These are phyloP conservation scores for Tuberolachnus salignus DNA, from an alignment of 2,888 invertebrate genomes.

Conservation along the genomic window DNA sequence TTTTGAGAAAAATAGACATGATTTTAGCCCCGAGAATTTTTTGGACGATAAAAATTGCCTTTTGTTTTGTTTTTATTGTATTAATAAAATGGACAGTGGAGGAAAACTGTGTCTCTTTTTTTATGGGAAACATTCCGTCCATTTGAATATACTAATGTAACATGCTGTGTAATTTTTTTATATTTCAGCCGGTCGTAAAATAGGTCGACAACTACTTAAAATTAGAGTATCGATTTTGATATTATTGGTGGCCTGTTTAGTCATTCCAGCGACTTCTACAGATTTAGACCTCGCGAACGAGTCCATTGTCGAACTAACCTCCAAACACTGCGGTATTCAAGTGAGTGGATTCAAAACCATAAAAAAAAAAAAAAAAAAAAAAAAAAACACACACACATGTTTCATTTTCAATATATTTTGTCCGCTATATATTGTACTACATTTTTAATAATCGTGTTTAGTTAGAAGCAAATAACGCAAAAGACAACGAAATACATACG, in stretches of 20 bases:
- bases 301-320: conserved; percentile 12
- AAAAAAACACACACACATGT: background rate
- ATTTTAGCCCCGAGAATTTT: too few relatives aligned
- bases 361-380: too few relatives aligned
- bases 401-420: background rate
- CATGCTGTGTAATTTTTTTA: too few relatives aligned
- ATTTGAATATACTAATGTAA: too few relatives aligned
- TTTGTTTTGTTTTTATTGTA: too few relatives aligned
- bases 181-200: conserved; percentile 44
- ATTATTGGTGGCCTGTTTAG: conserved; percentile 18
- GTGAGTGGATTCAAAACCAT: conserved; percentile 3
- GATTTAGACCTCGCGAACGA: conserved; percentile 14
- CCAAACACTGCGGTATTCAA: conserved; percentile 20
- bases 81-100: too few relatives aligned
- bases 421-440: background rate
- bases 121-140: too few relatives aligned
- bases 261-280: conserved; percentile 5
- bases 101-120: too few relatives aligned
- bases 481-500: background rate
- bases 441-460: conserved; percentile 12
- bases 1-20: too few relatives aligned
- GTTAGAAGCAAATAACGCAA: background rate
- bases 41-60: too few relatives aligned
- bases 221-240: conserved; percentile 35
- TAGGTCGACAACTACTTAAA: conserved; percentile 41